Conservation (phyloP, 2,888 invertebrate species). For the Amblyjoppa fuscipennis region DNA sequence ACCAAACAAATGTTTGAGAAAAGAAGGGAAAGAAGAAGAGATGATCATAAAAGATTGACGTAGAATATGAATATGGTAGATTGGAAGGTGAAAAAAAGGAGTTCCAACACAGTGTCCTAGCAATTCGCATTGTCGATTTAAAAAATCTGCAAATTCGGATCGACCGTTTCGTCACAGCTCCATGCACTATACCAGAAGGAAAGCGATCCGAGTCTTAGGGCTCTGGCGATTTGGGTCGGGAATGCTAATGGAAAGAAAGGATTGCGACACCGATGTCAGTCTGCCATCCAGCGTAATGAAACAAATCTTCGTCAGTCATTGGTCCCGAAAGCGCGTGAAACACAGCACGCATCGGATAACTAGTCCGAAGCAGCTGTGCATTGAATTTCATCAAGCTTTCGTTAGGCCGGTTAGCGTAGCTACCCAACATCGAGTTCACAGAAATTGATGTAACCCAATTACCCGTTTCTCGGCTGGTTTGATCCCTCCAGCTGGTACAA, state of each 20-base stretch:
- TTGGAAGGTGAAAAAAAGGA: neutral
- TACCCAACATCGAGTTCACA: conserved; percentile 51
- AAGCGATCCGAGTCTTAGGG: too few species aligned
- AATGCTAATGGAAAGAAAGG: neutral
- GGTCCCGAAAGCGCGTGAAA: conserved; percentile 33
- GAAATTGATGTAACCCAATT: conserved; percentile 67
- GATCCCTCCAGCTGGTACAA: conserved; percentile 7
- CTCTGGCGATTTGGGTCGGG: neutral
- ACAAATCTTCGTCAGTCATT: conserved; percentile 41
- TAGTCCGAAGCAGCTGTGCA: conserved; percentile 48
- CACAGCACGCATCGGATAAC: neutral
- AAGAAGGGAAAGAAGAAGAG: neutral
- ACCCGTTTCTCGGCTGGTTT: conserved; percentile 47
- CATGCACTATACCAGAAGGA: too few species aligned
- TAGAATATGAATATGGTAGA: neutral
- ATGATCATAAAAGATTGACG: neutral
- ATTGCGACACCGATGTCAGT: neutral
- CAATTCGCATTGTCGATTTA: neutral
- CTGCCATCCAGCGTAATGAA: neutral
- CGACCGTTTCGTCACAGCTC: neutral
- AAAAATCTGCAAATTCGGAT: neutral
- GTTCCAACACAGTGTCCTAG: too few species aligned
- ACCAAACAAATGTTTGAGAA: too few species aligned
- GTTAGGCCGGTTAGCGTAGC: conserved; percentile 50
- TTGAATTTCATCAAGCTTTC: conserved; percentile 64